Evolutionary conservation across 2,888 invertebrate genomes (phyloP).

Genomic region (Himalopsyche kuldschensis): DNA sequence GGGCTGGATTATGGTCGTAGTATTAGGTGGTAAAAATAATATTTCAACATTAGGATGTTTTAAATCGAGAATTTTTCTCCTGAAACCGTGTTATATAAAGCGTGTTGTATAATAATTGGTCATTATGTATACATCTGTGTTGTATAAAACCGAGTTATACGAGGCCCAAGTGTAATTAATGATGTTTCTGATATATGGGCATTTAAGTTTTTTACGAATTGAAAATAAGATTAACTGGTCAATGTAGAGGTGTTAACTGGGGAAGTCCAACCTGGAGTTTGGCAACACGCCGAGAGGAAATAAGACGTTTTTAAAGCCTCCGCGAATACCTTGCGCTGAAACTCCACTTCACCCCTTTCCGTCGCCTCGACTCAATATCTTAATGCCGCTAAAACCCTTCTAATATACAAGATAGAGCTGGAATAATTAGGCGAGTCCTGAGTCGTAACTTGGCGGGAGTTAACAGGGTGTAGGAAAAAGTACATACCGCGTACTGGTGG

Average conservation of each 20-base stretch:
- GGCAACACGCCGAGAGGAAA: constrained; percentile 22
- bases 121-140: no score
- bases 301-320: constrained; percentile 33
- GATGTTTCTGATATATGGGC: no score
- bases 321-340: not conserved
- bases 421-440: constrained; percentile 36
- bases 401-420: constrained; percentile 37
- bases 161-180: no score
- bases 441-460: constrained; percentile 6
- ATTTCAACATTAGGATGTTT: no score
- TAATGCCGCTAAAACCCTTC: constrained; percentile 36
- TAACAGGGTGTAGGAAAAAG: not conserved
- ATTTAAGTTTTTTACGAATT: no score
- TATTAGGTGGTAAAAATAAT: no score
- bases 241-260: not conserved
- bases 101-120: no score
- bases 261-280: not conserved
- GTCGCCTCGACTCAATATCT: constrained; percentile 36
- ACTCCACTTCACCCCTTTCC: constrained; percentile 22
- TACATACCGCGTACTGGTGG: not conserved
- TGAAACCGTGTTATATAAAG: no score
- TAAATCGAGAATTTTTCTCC: no score
- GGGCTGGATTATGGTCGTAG: no score
- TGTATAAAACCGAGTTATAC: no score
- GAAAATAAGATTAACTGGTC: not conserved